These are phyloP conservation scores for Ostrea edulis DNA, from an alignment of 1,140 invertebrate species.

Conservation along the genomic window DNA sequence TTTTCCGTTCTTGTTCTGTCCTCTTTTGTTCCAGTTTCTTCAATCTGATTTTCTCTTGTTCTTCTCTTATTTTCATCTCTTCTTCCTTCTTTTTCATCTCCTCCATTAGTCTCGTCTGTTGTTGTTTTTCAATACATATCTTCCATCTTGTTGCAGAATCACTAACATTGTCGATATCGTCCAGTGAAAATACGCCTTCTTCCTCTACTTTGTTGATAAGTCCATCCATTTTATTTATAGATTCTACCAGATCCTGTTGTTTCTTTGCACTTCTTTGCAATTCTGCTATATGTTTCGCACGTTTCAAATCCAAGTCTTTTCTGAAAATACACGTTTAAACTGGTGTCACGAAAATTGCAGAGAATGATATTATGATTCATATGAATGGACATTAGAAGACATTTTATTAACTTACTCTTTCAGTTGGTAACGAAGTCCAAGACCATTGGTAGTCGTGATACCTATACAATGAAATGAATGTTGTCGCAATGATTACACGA, in stretches of 20 bases:
- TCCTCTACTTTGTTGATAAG: background rate
- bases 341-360: background rate
- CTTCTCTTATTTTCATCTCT: background rate
- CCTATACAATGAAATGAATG: background rate
- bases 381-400: background rate
- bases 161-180: background rate
- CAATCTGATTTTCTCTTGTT: background rate
- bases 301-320: constrained; percentile 3
- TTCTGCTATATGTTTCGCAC: constrained; percentile 1
- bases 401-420: background rate
- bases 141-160: background rate
- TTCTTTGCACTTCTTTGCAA: background rate
- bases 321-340: background rate
- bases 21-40: background rate
- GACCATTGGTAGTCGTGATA: background rate
- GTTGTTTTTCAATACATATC: constrained; percentile 2
- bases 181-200: background rate
- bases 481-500: no score
- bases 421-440: background rate
- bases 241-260: background rate
- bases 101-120: background rate
- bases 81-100: background rate
- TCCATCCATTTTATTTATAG: background rate
- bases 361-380: background rate
- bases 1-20: background rate